Evolutionary conservation across 1,140 invertebrate species (phyloP).

Genomic region (Protaetia brevitarsis): DNA sequence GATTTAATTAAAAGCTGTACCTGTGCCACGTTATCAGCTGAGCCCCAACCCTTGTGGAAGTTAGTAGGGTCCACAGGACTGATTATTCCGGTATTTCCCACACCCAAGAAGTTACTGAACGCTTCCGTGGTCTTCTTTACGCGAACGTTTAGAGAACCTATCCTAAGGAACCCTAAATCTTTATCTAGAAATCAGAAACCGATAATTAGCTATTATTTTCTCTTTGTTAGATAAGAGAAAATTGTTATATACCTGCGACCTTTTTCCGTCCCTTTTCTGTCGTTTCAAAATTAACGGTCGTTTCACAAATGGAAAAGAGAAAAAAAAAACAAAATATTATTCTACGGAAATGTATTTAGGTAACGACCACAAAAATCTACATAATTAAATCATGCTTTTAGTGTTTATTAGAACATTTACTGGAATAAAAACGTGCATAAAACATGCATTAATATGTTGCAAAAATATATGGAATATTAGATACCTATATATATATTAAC

Average conservation of each 20-base stretch:
- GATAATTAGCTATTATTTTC: neutral
- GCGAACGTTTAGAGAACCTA: slow-evolving; percentile 86
- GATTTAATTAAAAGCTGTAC: slow-evolving; percentile 47
- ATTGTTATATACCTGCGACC: neutral
- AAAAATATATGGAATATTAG: too few relatives aligned
- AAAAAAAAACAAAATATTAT: neutral
- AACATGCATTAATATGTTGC: too few relatives aligned
- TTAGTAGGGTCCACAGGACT: slow-evolving; percentile 51
- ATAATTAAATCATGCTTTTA: too few relatives aligned
- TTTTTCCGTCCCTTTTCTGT: slow-evolving; percentile 25
- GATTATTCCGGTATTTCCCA: slow-evolving; percentile 55
- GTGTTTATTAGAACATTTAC: too few relatives aligned
- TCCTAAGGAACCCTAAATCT: slow-evolving; percentile 82
- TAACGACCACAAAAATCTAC: too few relatives aligned
- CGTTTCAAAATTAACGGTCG: neutral
- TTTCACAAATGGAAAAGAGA: slow-evolving; percentile 22
- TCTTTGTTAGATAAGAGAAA: neutral
- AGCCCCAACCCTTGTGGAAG: slow-evolving; percentile 81
- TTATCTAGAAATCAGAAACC: slow-evolving; percentile 60
- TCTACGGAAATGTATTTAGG: too few relatives aligned
- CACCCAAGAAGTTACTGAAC: slow-evolving; percentile 82
- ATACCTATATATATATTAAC: too few relatives aligned
- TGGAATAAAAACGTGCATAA: too few relatives aligned
- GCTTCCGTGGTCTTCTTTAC: slow-evolving; percentile 89
- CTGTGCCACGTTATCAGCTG: slow-evolving; percentile 76